Percentiles rank a stretch among this genome's conserved stretches.
Evolutionary conservation across 2,113 vertebrate species (phyloP).

Genomic region (Uria aalge): DNA sequence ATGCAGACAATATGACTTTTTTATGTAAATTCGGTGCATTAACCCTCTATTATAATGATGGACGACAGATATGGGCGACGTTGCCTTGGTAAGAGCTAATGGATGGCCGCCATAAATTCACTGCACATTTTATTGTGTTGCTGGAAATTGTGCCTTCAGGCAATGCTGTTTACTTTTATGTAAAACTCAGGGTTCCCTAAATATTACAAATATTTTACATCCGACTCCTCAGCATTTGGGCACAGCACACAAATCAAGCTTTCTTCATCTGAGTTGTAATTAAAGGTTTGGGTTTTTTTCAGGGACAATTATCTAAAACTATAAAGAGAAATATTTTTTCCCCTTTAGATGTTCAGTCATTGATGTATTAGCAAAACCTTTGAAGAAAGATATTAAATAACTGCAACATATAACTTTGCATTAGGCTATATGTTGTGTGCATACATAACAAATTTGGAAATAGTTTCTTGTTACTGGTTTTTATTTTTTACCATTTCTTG

Average conservation of each 20-base stretch:
- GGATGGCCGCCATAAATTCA: slow-evolving; percentile 99
- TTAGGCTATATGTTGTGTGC: slow-evolving; percentile 25
- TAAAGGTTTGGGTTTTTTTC: slow-evolving; percentile 82
- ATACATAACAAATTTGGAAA: slow-evolving; percentile 26
- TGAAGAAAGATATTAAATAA: slow-evolving; percentile 66
- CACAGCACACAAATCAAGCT: slow-evolving; percentile 80
- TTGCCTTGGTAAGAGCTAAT: slow-evolving; percentile 99
- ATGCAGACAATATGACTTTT: slow-evolving; percentile 99
- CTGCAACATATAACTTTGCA: slow-evolving; percentile 48
- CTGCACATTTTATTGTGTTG: slow-evolving; percentile 99
- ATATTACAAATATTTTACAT: slow-evolving; percentile 94
- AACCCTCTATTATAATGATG: slow-evolving; percentile 99
- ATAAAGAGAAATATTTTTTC: slow-evolving; percentile 80
- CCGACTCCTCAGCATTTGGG: slow-evolving; percentile 82
- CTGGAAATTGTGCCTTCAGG: slow-evolving; percentile 99
- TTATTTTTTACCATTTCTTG: slow-evolving; percentile 58
- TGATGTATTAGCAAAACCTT: slow-evolving; percentile 77
- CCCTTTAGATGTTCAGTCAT: slow-evolving; percentile 73
- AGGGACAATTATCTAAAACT: slow-evolving; percentile 83
- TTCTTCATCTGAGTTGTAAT: slow-evolving; percentile 84
- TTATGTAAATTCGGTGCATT: slow-evolving; percentile 99
- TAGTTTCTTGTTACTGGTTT: slow-evolving; percentile 38
- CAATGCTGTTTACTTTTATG: slow-evolving; percentile 99
- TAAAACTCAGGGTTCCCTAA: slow-evolving; percentile 94
- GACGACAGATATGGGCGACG: slow-evolving; percentile 99